phyloP scores from a whole-genome alignment of 2,888 invertebrate genomes.

The Drosophila peninsularis region DNA sequence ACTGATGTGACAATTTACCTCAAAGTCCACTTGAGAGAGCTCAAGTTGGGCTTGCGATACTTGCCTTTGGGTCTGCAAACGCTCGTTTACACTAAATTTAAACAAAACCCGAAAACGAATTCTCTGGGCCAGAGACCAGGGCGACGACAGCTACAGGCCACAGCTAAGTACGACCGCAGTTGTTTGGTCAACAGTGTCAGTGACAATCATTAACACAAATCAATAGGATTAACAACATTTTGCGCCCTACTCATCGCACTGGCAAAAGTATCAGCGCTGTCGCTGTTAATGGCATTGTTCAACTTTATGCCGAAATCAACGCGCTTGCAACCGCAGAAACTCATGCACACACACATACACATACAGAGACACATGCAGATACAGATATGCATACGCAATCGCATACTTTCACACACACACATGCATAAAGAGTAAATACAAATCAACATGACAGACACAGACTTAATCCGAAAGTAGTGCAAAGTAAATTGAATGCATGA shows the following conservation, averaged over 20 bases:
- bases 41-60: slow-evolving; percentile 42
- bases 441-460: slow-evolving; percentile 68
- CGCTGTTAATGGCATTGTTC: slow-evolving; percentile 53
- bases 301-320: slow-evolving; percentile 56
- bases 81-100: slow-evolving; percentile 54
- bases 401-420: slow-evolving; percentile 7
- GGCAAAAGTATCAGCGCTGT: slow-evolving; percentile 16
- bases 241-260: slow-evolving; percentile 30
- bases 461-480: slow-evolving; percentile 76
- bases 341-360: slow-evolving; percentile 13
- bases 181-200: slow-evolving; percentile 62
- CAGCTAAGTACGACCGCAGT: slow-evolving; percentile 15
- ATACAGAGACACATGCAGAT: slow-evolving; percentile 11
- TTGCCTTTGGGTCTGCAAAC: slow-evolving; percentile 27
- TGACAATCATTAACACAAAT: slow-evolving; percentile 74
- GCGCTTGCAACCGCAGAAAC: slow-evolving; percentile 65
- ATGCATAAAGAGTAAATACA: slow-evolving; percentile 54
- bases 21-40: slow-evolving; percentile 63
- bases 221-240: slow-evolving; percentile 66
- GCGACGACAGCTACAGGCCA: not conserved
- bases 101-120: slow-evolving; percentile 60
- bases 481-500: slow-evolving; percentile 64
- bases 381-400: slow-evolving; percentile 8
- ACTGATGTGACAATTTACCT: slow-evolving; percentile 59
- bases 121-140: slow-evolving; percentile 12